Conservation (phyloP, 2,797 vertebrate species). For the Danio tinwini region DNA sequence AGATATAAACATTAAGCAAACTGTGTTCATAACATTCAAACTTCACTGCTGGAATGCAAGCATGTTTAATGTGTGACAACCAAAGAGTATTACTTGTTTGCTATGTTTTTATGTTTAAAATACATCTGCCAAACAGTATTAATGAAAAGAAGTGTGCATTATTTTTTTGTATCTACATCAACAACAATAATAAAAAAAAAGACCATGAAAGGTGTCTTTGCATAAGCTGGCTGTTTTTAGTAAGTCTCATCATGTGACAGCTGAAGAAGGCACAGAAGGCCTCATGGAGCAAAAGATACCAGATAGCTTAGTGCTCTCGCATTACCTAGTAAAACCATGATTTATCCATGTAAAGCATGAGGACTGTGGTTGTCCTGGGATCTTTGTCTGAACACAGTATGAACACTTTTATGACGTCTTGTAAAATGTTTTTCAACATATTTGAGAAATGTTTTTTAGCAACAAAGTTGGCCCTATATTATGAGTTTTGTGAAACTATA, state of each 20-base stretch:
- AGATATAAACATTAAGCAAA: no score
- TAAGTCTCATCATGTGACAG: not conserved
- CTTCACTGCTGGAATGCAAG: no score
- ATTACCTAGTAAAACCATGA: slow-evolving; percentile 30
- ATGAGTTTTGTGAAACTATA: slow-evolving; percentile 9
- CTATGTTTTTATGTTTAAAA: not conserved
- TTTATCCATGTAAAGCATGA: slow-evolving; percentile 35
- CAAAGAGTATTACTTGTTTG: no score
- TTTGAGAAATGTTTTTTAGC: slow-evolving; percentile 69
- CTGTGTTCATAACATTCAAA: no score
- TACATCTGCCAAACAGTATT: slow-evolving; percentile 1
- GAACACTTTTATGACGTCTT: slow-evolving; percentile 67
- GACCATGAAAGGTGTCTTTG: slow-evolving; percentile 4
- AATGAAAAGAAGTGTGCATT: not conserved
- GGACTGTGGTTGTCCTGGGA: not conserved
- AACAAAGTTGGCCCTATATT: slow-evolving; percentile 63
- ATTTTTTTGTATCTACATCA: not conserved
- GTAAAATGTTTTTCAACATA: slow-evolving; percentile 69
- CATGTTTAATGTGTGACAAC: no score
- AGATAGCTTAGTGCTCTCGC: slow-evolving; percentile 13
- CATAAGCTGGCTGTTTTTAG: not conserved
- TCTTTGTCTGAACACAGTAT: slow-evolving; percentile 25
- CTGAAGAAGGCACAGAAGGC: not conserved
- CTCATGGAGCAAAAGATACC: slow-evolving; percentile 13
- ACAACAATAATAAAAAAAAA: no score